Conservation (phyloP, 2,888 invertebrate genomes). For the Patella pellucida region DNA sequence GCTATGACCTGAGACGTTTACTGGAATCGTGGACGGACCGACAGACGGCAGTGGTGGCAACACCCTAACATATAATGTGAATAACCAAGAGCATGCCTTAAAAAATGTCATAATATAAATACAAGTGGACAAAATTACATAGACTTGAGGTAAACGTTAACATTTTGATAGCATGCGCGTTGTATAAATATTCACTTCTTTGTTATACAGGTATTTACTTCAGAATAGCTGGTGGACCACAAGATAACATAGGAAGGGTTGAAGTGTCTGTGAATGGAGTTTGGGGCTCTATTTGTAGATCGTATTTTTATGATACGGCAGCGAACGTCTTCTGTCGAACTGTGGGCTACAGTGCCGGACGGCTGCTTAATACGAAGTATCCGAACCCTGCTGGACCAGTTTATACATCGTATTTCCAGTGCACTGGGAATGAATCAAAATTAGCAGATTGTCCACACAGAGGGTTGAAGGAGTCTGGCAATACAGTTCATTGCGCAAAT, state of each 20-base stretch:
- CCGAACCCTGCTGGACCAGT: constrained; percentile 43
- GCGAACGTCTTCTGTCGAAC: constrained; percentile 75
- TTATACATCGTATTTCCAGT: constrained; percentile 55
- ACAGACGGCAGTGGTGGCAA: too few relatives aligned
- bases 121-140: too few relatives aligned
- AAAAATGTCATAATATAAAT: too few relatives aligned
- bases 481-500: constrained; percentile 36
- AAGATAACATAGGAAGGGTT: constrained; percentile 67
- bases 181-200: too few relatives aligned
- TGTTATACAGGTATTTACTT: constrained; percentile 43
- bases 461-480: constrained; percentile 42
- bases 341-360: constrained; percentile 31
- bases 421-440: constrained; percentile 48
- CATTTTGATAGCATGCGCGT: too few relatives aligned
- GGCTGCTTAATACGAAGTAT: too few relatives aligned
- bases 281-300: constrained; percentile 83
- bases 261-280: constrained; percentile 80
- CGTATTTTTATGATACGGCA: constrained; percentile 79
- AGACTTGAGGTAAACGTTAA: too few relatives aligned
- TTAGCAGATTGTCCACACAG: constrained; percentile 53
- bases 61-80: too few relatives aligned
- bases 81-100: too few relatives aligned
- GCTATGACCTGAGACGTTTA: too few relatives aligned
- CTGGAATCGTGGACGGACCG: too few relatives aligned
- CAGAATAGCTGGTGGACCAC: constrained; percentile 43